Conservation (phyloP, 2,113 vertebrate species). For the Gallinago jamesoni region DNA sequence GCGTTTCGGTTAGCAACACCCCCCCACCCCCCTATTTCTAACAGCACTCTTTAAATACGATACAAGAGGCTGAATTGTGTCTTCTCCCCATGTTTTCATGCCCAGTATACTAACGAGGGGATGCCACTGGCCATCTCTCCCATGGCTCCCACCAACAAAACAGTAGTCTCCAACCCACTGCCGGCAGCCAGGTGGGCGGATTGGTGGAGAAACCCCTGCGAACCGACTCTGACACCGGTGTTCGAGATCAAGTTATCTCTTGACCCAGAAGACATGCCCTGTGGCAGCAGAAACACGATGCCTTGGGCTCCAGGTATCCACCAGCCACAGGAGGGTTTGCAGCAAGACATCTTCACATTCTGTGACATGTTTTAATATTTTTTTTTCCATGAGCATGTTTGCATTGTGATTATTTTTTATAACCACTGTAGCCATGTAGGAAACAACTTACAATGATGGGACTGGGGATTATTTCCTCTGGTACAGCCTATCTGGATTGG, state of each 20-base stretch:
- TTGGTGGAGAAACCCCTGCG: background rate
- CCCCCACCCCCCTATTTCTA: background rate
- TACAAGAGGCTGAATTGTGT: background rate
- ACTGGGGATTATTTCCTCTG: background rate
- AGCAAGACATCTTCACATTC: background rate
- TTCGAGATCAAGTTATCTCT: too few relatives aligned
- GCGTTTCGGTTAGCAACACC: background rate
- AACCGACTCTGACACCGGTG: background rate
- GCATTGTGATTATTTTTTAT: background rate
- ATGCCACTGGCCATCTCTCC: background rate
- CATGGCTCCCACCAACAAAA: background rate
- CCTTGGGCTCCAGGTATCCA: rapidly evolving
- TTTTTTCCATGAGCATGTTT: background rate
- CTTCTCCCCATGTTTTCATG: rapidly evolving
- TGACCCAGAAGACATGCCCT: background rate
- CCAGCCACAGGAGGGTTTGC: rapidly evolving
- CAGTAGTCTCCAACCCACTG: rapidly evolving
- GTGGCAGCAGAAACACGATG: rapidly evolving
- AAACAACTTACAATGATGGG: background rate
- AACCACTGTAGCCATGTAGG: background rate
- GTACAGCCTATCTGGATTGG: background rate
- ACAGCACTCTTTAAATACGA: background rate
- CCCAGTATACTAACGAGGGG: background rate
- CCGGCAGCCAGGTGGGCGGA: rapidly evolving
- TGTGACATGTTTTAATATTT: background rate